Conservation (phyloP, 2,113 vertebrate species). For the Podiceps cristatus region DNA sequence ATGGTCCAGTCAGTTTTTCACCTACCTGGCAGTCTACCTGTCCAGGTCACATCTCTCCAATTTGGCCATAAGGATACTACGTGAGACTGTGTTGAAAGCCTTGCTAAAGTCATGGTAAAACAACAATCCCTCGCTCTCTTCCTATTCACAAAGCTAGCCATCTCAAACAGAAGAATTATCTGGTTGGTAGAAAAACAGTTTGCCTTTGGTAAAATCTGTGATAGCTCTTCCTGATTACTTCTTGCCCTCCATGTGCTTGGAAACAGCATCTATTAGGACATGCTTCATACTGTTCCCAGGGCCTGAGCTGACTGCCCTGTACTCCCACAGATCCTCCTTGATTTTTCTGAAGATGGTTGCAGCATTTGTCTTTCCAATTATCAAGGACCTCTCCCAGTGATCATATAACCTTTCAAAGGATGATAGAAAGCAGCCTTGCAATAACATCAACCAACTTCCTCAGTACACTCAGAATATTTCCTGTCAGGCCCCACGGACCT, state of each 20-base stretch:
- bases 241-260: not conserved
- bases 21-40: not conserved
- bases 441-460: not conserved
- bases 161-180: not conserved
- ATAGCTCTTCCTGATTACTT: not conserved
- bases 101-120: not conserved
- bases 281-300: not conserved
- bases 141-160: not conserved
- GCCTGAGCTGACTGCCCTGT: not conserved
- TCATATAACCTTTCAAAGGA: not conserved
- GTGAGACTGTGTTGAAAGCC: not conserved
- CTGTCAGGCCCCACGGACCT: not conserved
- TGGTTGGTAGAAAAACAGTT: not conserved
- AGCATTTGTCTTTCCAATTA: not conserved
- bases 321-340: not conserved
- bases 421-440: not conserved
- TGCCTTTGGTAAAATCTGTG: not conserved
- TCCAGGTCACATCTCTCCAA: no score
- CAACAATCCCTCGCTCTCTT: not conserved
- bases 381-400: not conserved
- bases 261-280: not conserved
- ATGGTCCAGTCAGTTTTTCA: not conserved
- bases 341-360: not conserved
- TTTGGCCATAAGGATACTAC: not conserved
- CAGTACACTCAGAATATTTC: not conserved